phyloP scores from a whole-genome alignment of 1,140 invertebrate genomes.

The Teleopsis dalmanni region DNA sequence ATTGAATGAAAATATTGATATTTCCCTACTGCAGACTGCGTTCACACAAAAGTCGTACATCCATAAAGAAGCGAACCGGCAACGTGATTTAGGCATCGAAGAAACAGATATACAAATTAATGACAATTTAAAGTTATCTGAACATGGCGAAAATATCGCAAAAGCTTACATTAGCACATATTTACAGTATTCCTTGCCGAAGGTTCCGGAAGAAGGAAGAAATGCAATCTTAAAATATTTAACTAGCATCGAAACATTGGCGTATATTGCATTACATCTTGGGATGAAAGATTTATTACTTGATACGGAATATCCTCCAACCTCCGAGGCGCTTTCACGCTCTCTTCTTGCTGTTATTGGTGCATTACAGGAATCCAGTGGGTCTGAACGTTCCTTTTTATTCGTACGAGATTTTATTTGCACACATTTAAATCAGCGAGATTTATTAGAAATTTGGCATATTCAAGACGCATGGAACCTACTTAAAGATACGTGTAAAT shows the following conservation, averaged over 20 bases:
- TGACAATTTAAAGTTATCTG: conserved; percentile 62
- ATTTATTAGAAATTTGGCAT: conserved; percentile 75
- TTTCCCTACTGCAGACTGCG: conserved; percentile 60
- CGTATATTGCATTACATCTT: conserved; percentile 62
- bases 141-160: conserved; percentile 57
- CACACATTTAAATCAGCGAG: conserved; percentile 68
- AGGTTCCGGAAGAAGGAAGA: conserved; percentile 61
- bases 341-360: conserved; percentile 77
- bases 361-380: conserved; percentile 60
- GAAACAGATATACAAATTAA: conserved; percentile 50
- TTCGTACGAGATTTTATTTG: conserved; percentile 86
- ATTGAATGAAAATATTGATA: conserved; percentile 75
- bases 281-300: conserved; percentile 78
- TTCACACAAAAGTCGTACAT: conserved; percentile 76
- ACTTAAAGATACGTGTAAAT: conserved; percentile 53
- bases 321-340: conserved; percentile 57
- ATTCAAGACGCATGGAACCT: conserved; percentile 66
- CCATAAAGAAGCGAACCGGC: conserved; percentile 58
- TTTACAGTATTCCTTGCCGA: conserved; percentile 54
- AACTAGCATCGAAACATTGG: conserved; percentile 56
- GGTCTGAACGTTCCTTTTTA: conserved; percentile 53
- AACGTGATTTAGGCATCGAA: conserved; percentile 62
- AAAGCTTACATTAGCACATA: conserved; percentile 49
- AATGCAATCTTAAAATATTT: conserved; percentile 60
- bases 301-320: conserved; percentile 67